Percentiles rank a stretch among this genome's conserved stretches.
Conservation (phyloP, 2,888 invertebrate species). For the Thera britannica region DNA sequence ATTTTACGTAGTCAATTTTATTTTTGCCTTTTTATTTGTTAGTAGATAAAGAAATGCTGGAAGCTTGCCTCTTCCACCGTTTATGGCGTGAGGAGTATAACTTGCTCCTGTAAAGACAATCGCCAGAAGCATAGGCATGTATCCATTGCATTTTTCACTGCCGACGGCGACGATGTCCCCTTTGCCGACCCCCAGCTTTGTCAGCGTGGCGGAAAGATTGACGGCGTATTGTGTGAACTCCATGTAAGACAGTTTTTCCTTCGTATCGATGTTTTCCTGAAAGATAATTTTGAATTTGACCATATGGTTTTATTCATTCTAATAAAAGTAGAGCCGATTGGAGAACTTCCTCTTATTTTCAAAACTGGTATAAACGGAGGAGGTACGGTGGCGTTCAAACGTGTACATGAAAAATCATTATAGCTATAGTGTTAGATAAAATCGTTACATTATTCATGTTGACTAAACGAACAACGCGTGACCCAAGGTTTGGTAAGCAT, state of each 20-base stretch:
- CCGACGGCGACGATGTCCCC: constrained; percentile 85
- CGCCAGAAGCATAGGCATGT: constrained; percentile 78
- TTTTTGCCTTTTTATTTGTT: not conserved
- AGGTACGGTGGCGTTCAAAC: too few relatives aligned
- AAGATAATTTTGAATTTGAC: constrained; percentile 23
- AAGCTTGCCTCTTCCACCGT: constrained; percentile 60
- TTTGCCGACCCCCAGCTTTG: constrained; percentile 71
- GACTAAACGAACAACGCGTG: too few relatives aligned
- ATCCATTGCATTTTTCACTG: constrained; percentile 85
- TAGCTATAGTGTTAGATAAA: not conserved
- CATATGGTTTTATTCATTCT: too few relatives aligned
- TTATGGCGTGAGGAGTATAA: constrained; percentile 61
- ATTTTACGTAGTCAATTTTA: too few relatives aligned
- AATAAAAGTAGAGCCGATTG: too few relatives aligned
- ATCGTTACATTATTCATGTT: too few relatives aligned
- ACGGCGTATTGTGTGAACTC: constrained; percentile 81
- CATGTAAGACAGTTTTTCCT: constrained; percentile 77
- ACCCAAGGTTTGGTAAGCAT: too few relatives aligned
- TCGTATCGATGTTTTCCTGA: constrained; percentile 83
- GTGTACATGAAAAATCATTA: too few relatives aligned
- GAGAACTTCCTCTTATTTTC: too few relatives aligned
- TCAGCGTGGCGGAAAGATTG: constrained; percentile 79
- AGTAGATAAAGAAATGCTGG: not conserved
- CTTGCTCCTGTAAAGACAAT: constrained; percentile 74
- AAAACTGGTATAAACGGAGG: too few relatives aligned